These are phyloP conservation scores for Coilia nasus DNA, from an alignment of 2,797 vertebrate genomes.

Conservation along the genomic window DNA sequence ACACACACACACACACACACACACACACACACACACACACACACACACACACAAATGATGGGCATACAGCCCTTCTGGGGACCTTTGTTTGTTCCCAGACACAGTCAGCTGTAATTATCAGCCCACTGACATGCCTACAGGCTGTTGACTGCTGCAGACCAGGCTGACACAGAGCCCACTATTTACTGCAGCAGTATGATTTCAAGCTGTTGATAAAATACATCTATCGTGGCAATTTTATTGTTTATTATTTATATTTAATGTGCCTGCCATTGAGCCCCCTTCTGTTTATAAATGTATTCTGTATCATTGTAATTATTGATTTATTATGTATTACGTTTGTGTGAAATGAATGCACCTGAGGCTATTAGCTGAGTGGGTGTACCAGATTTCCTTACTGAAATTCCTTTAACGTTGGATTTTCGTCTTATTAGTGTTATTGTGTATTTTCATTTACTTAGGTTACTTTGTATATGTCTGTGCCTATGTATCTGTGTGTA, in stretches of 20 bases:
- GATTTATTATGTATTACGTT: too few species aligned
- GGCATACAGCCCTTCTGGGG: background rate
- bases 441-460: background rate
- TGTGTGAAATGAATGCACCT: too few species aligned
- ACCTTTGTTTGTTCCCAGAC: background rate
- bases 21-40: slow-evolving; percentile 18
- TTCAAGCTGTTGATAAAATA: background rate
- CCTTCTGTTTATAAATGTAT: background rate
- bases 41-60: background rate
- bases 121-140: background rate
- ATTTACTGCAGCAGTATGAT: background rate
- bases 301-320: too few species aligned
- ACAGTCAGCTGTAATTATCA: background rate
- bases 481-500: too few species aligned
- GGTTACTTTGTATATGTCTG: too few species aligned
- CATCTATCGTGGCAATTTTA: background rate
- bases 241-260: background rate
- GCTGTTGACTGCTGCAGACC: background rate
- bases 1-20: background rate
- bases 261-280: background rate
- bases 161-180: background rate
- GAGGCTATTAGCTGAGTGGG: background rate
- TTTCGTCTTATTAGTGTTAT: background rate
- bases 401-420: background rate
- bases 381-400: background rate